Evolutionary conservation across 2,888 invertebrate genomes (phyloP).

Genomic region (Hedychridium roseum): DNA sequence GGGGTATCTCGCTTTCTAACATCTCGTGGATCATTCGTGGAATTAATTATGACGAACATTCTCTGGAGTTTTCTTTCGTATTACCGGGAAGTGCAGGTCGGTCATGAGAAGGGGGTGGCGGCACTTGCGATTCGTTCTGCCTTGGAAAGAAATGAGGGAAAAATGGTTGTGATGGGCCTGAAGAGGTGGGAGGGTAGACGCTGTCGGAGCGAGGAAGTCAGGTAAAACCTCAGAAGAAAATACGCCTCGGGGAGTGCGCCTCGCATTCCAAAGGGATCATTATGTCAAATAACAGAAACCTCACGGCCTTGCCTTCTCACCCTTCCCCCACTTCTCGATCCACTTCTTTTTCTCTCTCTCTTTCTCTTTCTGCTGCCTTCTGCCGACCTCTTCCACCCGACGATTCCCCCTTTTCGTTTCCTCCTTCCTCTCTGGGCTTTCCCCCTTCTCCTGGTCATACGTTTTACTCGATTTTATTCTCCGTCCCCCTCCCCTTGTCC

Average conservation of each 20-base stretch:
- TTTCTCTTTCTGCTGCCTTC: background rate
- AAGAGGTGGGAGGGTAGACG: background rate
- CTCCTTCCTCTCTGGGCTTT: background rate
- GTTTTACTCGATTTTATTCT: no score
- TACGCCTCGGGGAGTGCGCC: conserved; percentile 27
- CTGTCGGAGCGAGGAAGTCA: conserved; percentile 10
- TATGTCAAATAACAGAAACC: conserved; percentile 51
- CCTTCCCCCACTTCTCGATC: conserved; percentile 9
- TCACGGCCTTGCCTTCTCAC: conserved; percentile 30
- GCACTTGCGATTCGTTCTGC: conserved; percentile 10
- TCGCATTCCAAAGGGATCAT: conserved; percentile 49
- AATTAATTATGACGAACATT: no score
- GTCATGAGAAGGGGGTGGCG: no score
- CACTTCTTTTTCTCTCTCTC: conserved; percentile 4
- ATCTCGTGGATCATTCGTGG: no score
- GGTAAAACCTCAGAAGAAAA: conserved; percentile 37
- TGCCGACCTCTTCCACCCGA: background rate
- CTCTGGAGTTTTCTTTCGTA: no score
- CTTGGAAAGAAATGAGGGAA: conserved; percentile 14
- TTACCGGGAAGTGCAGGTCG: no score
- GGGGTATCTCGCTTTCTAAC: no score
- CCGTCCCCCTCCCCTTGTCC: background rate
- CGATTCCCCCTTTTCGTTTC: no score
- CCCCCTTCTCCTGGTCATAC: background rate
- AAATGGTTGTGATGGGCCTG: conserved; percentile 12